Evolutionary conservation across 2,113 vertebrate genomes (phyloP), one percentile per base, ranked within the genome.

Genomic region (Saccopteryx leptura): DNA sequence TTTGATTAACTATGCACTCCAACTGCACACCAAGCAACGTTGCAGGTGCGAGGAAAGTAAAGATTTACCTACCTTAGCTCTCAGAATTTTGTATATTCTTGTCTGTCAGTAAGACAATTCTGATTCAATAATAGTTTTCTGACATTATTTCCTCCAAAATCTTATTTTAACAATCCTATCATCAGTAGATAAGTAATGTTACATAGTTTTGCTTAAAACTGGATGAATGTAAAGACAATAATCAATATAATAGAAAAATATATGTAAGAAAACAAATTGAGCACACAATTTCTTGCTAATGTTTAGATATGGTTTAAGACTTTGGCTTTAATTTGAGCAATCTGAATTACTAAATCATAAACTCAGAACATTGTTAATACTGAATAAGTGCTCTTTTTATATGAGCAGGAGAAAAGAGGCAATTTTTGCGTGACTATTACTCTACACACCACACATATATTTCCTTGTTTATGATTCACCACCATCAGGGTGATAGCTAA

Each of bases 401-500:
- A 72, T 12, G 11, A 88, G 3, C 15, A 63, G 15, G 21, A 83
- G 4, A 21, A 50, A 56, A 88, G 23, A 74, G 17, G 5, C 1
- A 65, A 61, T 33, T 85, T 93, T n/a, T 75, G 24, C 39, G 23
- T 84, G 60, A 82, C 19, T 69, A 83, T 91, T 60, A 94, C 31
- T 65, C 31, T 66, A 95, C 10, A 60, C 19, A 72, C 1, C 60
- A 72, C 4, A 26, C 9, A 66, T 33, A 28, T 26, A 84, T 80
- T 88, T 91, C 74, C 83, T 89, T 56, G 46, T 61, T 56, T 89
- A 56, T 93, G 78, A 94, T 88, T 94, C n/a, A 92, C 23, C 86
- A 33, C 2, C 12, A 86, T 21, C 50, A 69, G 7, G 28, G 19
- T 54, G 89, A 4, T 74, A 94, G 48, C 75, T 58, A 88, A 74